Base-by-base conservation (phyloP, 2,888 invertebrate species). In the Villa cingulata region DNA sequence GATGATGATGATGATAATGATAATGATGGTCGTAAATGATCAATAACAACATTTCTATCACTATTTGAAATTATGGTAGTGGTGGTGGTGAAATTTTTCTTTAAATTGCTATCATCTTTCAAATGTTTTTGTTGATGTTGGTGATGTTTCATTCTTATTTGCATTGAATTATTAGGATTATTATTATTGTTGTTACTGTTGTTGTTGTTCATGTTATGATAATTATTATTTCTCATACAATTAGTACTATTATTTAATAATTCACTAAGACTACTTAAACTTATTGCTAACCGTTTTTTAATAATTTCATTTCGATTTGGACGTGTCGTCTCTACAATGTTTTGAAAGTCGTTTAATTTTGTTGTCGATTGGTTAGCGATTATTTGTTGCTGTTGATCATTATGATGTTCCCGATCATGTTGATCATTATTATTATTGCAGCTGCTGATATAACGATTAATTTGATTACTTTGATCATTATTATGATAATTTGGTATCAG, bases 21-120 rank as follows among this genome's bases (percentile, higher is more conserved):
- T 27, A 10, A 27, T 27, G 6, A 27, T 32, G 2, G 12, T 32
- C 60, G 57, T 53, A 32, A 36, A 55, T 54, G 46, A 59, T 56
- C 43, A 37, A 38, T 32, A 34, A 19, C 32, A 47, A 19, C 43
- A n/a, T 37, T 19, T 16, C 15, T 37, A 17, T 32, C 45, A 39
- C 37, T 40, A 39, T 36, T 20, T 19, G 20, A 19, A 7, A 2
- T n/a, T 10, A 12, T 32, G 4, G 29, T 32, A 12, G 29, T n/a
- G n/a, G 16, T 29, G 29, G 17, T 19, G 20, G 38, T 36, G 15
- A 17, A 14, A 36, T 37, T 43, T 43, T 15, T 18, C 42, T 41
- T 19, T 23, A 7, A 4, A 23, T 23, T 23, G 7, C 7, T 23
- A 23, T 23, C 23, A 23, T 23, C 23, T 23, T 41, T 41, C 32